These are phyloP conservation scores for Neostethus bicornis DNA, from an alignment of 2,797 vertebrate species.

Conservation along the genomic window DNA sequence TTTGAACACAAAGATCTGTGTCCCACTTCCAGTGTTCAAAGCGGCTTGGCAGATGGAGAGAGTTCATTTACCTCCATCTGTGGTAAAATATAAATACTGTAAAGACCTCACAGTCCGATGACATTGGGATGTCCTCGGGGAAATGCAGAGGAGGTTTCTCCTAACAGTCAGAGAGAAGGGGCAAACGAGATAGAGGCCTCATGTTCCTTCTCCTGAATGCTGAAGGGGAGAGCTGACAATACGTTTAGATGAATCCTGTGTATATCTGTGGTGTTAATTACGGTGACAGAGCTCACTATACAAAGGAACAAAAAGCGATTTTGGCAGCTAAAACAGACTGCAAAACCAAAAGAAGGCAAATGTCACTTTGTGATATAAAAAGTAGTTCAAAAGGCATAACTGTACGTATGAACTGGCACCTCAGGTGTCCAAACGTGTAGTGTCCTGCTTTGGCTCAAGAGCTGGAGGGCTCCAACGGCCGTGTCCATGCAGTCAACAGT, in stretches of 20 bases:
- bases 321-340: constrained; percentile 79
- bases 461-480: constrained; percentile 60
- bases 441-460: constrained; percentile 66
- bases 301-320: constrained; percentile 78
- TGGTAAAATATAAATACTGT: constrained; percentile 81
- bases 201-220: constrained; percentile 48
- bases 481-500: constrained; percentile 73
- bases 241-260: constrained; percentile 59
- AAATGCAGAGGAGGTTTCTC: constrained; percentile 63
- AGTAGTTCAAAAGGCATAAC: constrained; percentile 83
- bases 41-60: constrained; percentile 65
- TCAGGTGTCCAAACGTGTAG: constrained; percentile 63
- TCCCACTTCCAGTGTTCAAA: constrained; percentile 72
- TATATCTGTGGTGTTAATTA: constrained; percentile 65
- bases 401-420: constrained; percentile 73
- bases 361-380: constrained; percentile 79
- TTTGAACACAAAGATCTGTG: constrained; percentile 71
- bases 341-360: constrained; percentile 83
- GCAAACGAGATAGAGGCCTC: constrained; percentile 52
- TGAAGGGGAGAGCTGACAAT: constrained; percentile 50
- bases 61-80: constrained; percentile 78
- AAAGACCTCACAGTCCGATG: constrained; percentile 76
- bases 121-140: constrained; percentile 72
- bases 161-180: constrained; percentile 60
- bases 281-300: constrained; percentile 75